Evolutionary conservation across 1,140 invertebrate species (phyloP), one percentile per base, ranked within the genome.

Genomic region (Aleiodes sp.): DNA sequence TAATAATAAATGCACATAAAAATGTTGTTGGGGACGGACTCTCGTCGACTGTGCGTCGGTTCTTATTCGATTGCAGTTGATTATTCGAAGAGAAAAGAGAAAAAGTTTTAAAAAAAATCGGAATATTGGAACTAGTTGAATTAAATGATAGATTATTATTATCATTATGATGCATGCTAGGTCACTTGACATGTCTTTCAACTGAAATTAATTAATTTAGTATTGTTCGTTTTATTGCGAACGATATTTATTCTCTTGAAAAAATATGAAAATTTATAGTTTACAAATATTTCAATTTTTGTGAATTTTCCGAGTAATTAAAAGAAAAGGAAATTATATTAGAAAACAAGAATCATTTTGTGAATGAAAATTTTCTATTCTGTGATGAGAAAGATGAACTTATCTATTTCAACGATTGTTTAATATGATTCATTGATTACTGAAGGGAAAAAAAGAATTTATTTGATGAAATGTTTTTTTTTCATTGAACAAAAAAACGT

Each of bases 121-220:
- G n/a, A n/a, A n/a, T n/a, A 35, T 35, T 35, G 31, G 10, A 35
- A 6, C 10, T 4, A 10, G 31, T 21, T 24, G 21, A 52, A 52
- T 52, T 52, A 52, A 24, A 24, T 52, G 46, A 12, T 24, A 12
- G 21, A 52, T 3, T 16, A 52, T 24, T 52, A 52, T 4, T 6
- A 35, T 35, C 10, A 41, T 52, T 52, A 52, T 52, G 21, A 52
- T 52, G 46, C 46, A 52, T 52, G 46, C 26, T 52, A 52, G 46
- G 46, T 52, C 46, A 52, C 46, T 52, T 52, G 46, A 52, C 46
- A 24, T 10, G 8, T 52, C 46, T 52, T 52, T 52, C 46, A 52
- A 24, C 46, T 52, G 46, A 52, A 52, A 21, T 52, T 52, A 21
- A 52, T 52, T 21, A 2, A 52, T 52, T 52, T 52, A 52, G 46